Percentiles rank a stretch among this genome's conserved stretches.
Evolutionary conservation across 2,113 vertebrate genomes (phyloP).

Genomic region (Microcebus murinus): DNA sequence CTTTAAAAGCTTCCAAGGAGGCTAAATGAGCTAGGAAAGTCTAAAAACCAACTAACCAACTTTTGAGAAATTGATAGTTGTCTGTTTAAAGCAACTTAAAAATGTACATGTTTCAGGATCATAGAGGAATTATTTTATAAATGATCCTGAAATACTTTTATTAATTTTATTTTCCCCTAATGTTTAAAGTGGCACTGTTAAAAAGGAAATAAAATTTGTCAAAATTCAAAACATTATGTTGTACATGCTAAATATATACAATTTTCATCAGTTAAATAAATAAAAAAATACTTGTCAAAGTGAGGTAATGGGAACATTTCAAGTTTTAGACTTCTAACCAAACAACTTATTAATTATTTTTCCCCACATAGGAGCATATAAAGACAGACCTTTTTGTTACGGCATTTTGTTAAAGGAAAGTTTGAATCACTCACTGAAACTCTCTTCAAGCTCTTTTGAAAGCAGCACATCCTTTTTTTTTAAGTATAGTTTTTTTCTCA

Average conservation of each 20-base stretch:
- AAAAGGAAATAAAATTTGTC: conserved; percentile 43
- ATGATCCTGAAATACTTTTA: no score
- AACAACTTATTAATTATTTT: conserved; percentile 43
- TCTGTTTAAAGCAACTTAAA: conserved; percentile 31
- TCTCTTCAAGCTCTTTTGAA: conserved; percentile 44
- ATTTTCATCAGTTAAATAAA: background rate
- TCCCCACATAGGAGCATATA: background rate
- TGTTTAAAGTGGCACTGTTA: conserved; percentile 38
- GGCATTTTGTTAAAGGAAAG: conserved; percentile 57
- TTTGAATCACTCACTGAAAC: conserved; percentile 56
- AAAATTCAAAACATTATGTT: conserved; percentile 16
- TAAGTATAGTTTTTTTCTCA: conserved; percentile 42
- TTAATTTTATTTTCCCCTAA: background rate
- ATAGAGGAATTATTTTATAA: no score
- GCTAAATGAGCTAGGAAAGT: background rate
- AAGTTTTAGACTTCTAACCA: conserved; percentile 64
- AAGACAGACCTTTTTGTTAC: conserved; percentile 56
- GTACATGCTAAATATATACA: background rate
- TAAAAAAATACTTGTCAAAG: background rate
- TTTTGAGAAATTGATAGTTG: background rate
- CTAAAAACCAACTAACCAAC: background rate
- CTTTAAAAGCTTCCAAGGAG: background rate
- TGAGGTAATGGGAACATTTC: conserved; percentile 16
- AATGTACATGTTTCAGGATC: background rate
- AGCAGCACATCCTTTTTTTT: conserved; percentile 52